Base-by-base conservation (phyloP, 2,113 vertebrate genomes). In the Myrmecobius fasciatus region DNA sequence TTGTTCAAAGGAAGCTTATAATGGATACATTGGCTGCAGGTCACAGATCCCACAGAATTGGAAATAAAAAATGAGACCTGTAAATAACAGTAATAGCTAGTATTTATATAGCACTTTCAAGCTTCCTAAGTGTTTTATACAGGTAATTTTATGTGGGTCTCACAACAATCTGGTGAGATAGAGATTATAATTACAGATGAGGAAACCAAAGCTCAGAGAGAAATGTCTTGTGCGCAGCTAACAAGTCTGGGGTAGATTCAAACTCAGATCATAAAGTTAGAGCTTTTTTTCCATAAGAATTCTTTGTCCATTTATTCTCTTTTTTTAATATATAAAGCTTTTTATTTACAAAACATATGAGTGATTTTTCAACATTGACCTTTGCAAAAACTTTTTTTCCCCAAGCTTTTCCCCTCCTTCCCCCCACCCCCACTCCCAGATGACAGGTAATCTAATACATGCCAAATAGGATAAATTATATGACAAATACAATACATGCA, bases 1-100 rank as follows among this genome's bases (percentile, higher is more conserved):
- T 93, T 96, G 96, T 96, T 96, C 93, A 25, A 83, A 97, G 97
- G 96, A 96, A 97, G 94, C 53, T 90, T 95, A 0, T 93, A 97
- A 92, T 22, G 83, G 5, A 11, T 36, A 93, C 93, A 88, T 48
- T 89, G 91, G 92, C 83, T 91, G 52, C 89, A 89, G 10, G 3
- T 56, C 94, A 90, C 0, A 25, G 0, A 9, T 8, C 0, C 51
- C 75, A 43, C 20, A 28, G 24, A 88, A 53, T 14, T 25, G 53
- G 1, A 1, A 43, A 89, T 3, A 12, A 2, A 54, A 43, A 75
- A n/a, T 22, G 67, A 75, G 67, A n/a, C 67, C 36, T 20, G 12
- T 75, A 75, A 7, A 75, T 75, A 75, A n/a, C 67, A 14, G 22
- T 20, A 17, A 75, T 20, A 75, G 36, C 36, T n/a, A 75, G 17